Evolutionary conservation across 2,113 vertebrate genomes (phyloP), one percentile per base, ranked within the genome.

Genomic region (Ginglymostoma cirratum): DNA sequence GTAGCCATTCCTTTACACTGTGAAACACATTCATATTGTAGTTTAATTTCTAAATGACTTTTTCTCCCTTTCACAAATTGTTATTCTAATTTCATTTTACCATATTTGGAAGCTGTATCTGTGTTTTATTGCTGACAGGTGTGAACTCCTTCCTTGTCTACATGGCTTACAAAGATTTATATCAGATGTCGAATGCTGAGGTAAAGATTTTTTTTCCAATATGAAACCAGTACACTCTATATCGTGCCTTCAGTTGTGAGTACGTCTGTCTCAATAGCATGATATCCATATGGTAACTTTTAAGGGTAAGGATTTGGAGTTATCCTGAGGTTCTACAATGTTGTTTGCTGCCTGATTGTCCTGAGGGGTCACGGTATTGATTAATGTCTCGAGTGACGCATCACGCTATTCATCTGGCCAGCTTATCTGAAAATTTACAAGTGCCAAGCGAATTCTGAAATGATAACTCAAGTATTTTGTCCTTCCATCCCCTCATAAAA

Each of bases 81-180:
- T 93, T n/a, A 34, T 92, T 65, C 4, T 66, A 61, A 2, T n/a
- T 19, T 17, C 19, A 0, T 66, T 92, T 93, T 23, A 67, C n/a
- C 23, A 1, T 66, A 93, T 93, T 23, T 95, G 34, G 48, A 70
- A 95, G 27, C 34, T 94, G 87, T 92, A 21, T 66, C 34, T 93
- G 14, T 87, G 90, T 96, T 34, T 24, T 48, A 66, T 96, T 93
- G 96, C 96, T 96, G 96, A 17, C 97, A 99, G 99, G 99, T 7
- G 96, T 99, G 96, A 99, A 99, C 97, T 99, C 99, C 6, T 99
- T 99, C 98, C 99, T 99, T 98, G 99, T 99, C 97, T 99, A 99
- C 97, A 99, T 99, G 99, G 99, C 99, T 89, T 99, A 99, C 97
- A 99, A 99, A 97, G 99, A 99, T 97, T 97, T 98, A 96, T 99